Evolutionary conservation across 1,140 invertebrate genomes (phyloP).

Genomic region (Solen grandis): DNA sequence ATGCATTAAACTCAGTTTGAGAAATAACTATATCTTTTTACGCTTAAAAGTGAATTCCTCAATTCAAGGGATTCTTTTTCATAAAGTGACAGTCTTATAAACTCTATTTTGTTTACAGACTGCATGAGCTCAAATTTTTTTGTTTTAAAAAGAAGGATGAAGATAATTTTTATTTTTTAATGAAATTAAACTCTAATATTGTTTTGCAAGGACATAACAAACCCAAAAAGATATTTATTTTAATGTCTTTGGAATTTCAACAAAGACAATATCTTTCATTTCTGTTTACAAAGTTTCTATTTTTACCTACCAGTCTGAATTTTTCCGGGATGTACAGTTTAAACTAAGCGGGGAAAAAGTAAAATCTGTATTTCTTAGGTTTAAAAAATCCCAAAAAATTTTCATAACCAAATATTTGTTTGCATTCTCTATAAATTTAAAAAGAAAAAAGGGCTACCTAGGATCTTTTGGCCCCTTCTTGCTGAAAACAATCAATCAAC

Average conservation of each 20-base stretch:
- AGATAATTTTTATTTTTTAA: not conserved
- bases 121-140: not conserved
- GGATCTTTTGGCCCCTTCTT: not conserved
- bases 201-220: not conserved
- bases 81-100: conserved; percentile 11
- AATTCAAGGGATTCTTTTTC: not conserved
- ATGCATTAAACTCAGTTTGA: too few species aligned
- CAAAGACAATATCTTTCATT: conserved; percentile 25
- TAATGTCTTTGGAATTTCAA: not conserved
- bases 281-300: not conserved
- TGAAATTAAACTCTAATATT: not conserved
- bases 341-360: not conserved
- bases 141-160: conserved; percentile 21
- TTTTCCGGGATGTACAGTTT: conserved; percentile 2
- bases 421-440: conserved; percentile 15
- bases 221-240: conserved; percentile 11
- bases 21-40: too few species aligned
- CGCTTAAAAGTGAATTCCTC: not conserved
- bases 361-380: not conserved
- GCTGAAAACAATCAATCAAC: conserved; percentile 29
- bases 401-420: conserved; percentile 20
- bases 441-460: conserved; percentile 17
- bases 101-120: not conserved
- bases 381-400: not conserved
- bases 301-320: conserved; percentile 19